phyloP scores from a whole-genome alignment of 2,888 invertebrate genomes.

The Ischnus inquisitorius region DNA sequence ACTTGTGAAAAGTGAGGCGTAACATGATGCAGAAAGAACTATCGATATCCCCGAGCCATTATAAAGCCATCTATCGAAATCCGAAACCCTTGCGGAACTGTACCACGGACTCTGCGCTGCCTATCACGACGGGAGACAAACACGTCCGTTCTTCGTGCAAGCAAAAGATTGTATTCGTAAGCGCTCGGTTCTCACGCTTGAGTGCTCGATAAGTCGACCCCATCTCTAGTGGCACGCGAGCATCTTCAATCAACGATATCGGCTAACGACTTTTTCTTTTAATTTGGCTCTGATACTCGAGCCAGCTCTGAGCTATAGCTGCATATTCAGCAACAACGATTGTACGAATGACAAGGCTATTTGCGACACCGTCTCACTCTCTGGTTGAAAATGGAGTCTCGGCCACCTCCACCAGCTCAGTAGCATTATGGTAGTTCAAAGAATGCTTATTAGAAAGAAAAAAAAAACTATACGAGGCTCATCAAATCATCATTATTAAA shows the following conservation, averaged over 20 bases:
- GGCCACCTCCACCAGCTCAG: constrained; percentile 24
- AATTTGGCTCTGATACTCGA: too few species aligned
- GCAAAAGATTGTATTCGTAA: constrained; percentile 23
- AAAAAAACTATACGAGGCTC: constrained; percentile 29
- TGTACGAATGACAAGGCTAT: too few species aligned
- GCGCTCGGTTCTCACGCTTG: constrained; percentile 48
- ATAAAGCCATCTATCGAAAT: constrained; percentile 69
- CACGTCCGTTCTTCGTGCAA: constrained; percentile 24
- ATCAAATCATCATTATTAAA: constrained; percentile 10
- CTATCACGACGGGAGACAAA: constrained; percentile 56
- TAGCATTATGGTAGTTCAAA: constrained; percentile 18
- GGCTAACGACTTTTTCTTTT: constrained; percentile 15
- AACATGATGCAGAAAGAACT: constrained; percentile 71
- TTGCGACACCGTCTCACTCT: neutral
- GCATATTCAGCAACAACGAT: too few species aligned
- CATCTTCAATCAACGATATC: constrained; percentile 43
- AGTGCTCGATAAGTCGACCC: constrained; percentile 47
- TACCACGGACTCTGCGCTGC: constrained; percentile 9
- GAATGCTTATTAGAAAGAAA: constrained; percentile 6
- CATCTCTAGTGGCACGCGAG: constrained; percentile 33
- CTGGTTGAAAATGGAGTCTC: constrained; percentile 10
- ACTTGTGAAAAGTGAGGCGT: constrained; percentile 37
- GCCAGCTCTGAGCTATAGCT: too few species aligned
- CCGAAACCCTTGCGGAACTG: constrained; percentile 56
- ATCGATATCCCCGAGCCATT: constrained; percentile 71